Evolutionary conservation across 2,888 invertebrate species (phyloP).

Genomic region (Acleris literana): DNA sequence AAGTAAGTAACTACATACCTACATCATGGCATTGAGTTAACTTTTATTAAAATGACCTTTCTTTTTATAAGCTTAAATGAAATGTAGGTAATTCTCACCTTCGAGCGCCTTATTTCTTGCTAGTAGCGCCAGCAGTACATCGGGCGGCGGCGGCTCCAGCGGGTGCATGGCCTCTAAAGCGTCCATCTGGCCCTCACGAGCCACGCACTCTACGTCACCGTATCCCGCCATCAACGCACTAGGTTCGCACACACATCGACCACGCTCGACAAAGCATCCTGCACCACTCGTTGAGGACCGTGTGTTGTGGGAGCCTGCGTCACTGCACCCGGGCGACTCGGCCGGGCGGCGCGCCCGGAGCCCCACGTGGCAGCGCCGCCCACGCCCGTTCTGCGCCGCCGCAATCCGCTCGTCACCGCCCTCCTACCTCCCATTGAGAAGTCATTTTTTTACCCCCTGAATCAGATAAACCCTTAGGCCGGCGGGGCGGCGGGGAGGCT

Average conservation of each 20-base stretch:
- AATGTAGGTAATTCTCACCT: slow-evolving; percentile 84
- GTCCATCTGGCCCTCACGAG: slow-evolving; percentile 61
- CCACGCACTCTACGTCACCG: slow-evolving; percentile 61
- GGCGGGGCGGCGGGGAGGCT: slow-evolving; percentile 58
- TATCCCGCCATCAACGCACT: slow-evolving; percentile 65
- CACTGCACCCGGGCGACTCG: slow-evolving; percentile 45
- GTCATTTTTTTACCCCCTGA: slow-evolving; percentile 82
- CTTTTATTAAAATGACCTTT: neutral
- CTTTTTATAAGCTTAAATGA: neutral
- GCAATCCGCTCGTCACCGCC: slow-evolving; percentile 61
- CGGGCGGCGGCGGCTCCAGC: slow-evolving; percentile 88
- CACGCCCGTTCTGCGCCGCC: slow-evolving; percentile 71
- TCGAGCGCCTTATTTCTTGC: slow-evolving; percentile 94
- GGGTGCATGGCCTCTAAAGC: slow-evolving; percentile 69
- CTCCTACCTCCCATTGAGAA: slow-evolving; percentile 81
- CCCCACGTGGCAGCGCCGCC: slow-evolving; percentile 79
- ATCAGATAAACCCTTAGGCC: slow-evolving; percentile 79
- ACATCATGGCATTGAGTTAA: no score
- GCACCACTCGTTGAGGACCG: slow-evolving; percentile 43
- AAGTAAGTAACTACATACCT: neutral
- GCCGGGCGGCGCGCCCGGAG: slow-evolving; percentile 55
- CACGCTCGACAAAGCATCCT: slow-evolving; percentile 53
- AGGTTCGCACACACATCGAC: slow-evolving; percentile 59
- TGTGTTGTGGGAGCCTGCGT: slow-evolving; percentile 52
- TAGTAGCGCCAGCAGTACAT: slow-evolving; percentile 91